Evolutionary conservation across 2,888 invertebrate genomes (phyloP).

Genomic region (Cylloceria caligata): DNA sequence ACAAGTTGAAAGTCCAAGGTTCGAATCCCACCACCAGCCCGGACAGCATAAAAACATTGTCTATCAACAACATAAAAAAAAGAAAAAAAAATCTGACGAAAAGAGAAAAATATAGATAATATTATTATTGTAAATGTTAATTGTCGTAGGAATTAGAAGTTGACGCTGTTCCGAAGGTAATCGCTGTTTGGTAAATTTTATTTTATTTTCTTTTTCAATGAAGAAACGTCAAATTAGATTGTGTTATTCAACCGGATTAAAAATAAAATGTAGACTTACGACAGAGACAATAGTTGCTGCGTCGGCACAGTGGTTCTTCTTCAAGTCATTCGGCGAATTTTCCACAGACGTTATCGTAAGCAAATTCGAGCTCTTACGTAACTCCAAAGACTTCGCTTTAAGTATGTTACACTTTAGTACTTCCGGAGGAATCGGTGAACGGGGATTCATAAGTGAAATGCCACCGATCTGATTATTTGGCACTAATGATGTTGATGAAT

Average conservation of each 20-base stretch:
- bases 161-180: not conserved
- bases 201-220: no score
- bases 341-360: slow-evolving; percentile 82
- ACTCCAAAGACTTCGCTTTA: slow-evolving; percentile 90
- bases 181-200: not conserved
- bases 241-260: not conserved
- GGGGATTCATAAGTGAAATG: slow-evolving; percentile 83
- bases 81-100: slow-evolving; percentile 52
- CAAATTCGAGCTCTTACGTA: slow-evolving; percentile 84
- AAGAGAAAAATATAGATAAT: slow-evolving; percentile 36
- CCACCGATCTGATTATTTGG: slow-evolving; percentile 90
- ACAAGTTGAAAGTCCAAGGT: slow-evolving; percentile 36
- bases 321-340: slow-evolving; percentile 78
- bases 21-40: slow-evolving; percentile 21
- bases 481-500: slow-evolving; percentile 81
- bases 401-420: slow-evolving; percentile 97
- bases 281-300: slow-evolving; percentile 91
- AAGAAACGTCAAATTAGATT: not conserved
- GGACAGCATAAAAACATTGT: slow-evolving; percentile 50
- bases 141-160: not conserved
- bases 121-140: not conserved
- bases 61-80: slow-evolving; percentile 29
- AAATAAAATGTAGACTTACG: slow-evolving; percentile 86
- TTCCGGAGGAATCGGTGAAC: slow-evolving; percentile 93
- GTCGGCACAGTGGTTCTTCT: slow-evolving; percentile 82